These are phyloP conservation scores for Atta colombica DNA, from an alignment of 1,140 invertebrate genomes.

Conservation along the genomic window DNA sequence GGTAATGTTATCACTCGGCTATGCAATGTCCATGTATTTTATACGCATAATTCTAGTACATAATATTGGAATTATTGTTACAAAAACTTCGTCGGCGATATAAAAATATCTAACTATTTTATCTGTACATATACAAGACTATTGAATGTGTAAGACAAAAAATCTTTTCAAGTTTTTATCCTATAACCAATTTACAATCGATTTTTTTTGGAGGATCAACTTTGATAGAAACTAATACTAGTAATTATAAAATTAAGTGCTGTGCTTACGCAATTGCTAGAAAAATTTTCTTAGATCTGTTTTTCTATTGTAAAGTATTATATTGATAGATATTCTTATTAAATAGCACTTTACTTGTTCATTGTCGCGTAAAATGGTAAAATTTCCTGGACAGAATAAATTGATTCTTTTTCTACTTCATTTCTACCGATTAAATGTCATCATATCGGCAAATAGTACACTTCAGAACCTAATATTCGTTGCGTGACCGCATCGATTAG, in stretches of 20 bases:
- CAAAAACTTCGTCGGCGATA: not conserved
- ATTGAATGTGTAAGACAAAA: not conserved
- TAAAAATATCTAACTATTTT: not conserved
- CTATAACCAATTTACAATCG: not conserved
- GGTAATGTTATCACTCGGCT: constrained; percentile 39
- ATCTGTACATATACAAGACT: not conserved
- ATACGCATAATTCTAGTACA: not conserved
- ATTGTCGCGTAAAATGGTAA: constrained; percentile 13
- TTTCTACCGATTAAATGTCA: constrained; percentile 21
- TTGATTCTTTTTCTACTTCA: constrained; percentile 14
- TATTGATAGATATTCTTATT: not conserved
- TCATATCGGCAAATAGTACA: constrained; percentile 31
- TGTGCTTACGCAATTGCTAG: not conserved
- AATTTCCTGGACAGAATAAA: constrained; percentile 2
- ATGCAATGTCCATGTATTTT: not conserved
- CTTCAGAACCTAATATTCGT: constrained; percentile 19
- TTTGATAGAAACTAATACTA: not conserved
- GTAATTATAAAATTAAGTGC: not conserved
- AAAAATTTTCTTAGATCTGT: not conserved
- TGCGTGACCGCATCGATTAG: constrained; percentile 31
- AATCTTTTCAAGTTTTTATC: not conserved
- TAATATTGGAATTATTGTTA: not conserved
- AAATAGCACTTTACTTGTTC: not conserved
- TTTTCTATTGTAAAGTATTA: not conserved
- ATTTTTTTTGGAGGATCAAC: not conserved